Base-by-base conservation (phyloP, 2,797 vertebrate species). In the Poeciliopsis gracilis region DNA sequence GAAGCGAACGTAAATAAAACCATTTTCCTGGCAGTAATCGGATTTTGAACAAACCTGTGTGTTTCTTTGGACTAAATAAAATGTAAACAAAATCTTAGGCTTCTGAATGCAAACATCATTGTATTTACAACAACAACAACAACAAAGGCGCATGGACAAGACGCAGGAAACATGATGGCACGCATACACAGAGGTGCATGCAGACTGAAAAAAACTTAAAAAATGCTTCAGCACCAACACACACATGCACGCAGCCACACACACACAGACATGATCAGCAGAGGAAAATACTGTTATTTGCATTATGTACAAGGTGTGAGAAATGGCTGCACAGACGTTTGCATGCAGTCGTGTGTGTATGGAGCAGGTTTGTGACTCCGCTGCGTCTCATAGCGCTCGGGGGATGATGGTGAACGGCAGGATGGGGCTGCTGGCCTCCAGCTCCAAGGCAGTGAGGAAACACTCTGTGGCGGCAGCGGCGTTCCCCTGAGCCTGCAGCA, bases 361-460 rank as follows among this genome's bases (percentile, higher is more conserved):
- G 63, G 41, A 70, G 67, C 25, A 45, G 41, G 43, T 45, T 46
- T 28, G 41, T 46, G 43, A 46, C 2, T 78, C 67, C 73, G 76
- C 67, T 13, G 36, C 28, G 75, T 87, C 75, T 97, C 96, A 99
- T 91, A 99, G 97, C 0, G 96, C 95, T 11, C 98, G 93, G 53
- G 98, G 98, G 75, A 99, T 98, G 91, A 99, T 97, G 92, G 98
- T 99, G 86, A 99, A 99, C 79, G 98, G 98, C 87, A 99, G 96
- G 0, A 99, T 96, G 0, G 98, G 98, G 90, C 97, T 97, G 96
- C 97, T 99, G 87, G 98, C 98, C 94, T 99, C 98, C 76, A 99
- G 97, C 94, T 99, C 98, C 95, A 99, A 88, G 0, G 98, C 98
- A 0, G 97, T 98, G 81, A 99, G 96, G 93, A 99, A 99, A 93